Evolutionary conservation across 2,797 vertebrate genomes (phyloP), one percentile per base, ranked within the genome.

Genomic region (Aplochiton taeniatus): DNA sequence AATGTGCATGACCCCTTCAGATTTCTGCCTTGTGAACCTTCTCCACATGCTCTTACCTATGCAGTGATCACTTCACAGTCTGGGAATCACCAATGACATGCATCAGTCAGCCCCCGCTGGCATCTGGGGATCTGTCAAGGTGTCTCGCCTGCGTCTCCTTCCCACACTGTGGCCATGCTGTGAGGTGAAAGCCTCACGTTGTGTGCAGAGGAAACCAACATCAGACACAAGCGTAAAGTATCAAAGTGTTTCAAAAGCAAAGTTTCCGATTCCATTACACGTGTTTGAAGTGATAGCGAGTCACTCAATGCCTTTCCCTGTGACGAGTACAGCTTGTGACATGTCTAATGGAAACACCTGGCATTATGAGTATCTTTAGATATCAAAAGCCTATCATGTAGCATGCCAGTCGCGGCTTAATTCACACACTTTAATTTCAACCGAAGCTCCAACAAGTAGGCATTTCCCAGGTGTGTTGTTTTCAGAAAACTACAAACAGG

Each of bases 71-170:
- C 78, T 85, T 69, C 68, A 50, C 49, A 68, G 43, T 67, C 55
- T 31, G 18, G 52, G 64, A 55, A 58, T 44, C 55, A 47, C 70
- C 19, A 44, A 70, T 56, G 67, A 71, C 64, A 63, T 51, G 16
- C 49, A 66, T 66, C 65, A 57, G 48, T 81, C 54, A 70, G 56
- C 69, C 67, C 53, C 50, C 69, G 61, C 42, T 51, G 41, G 18
- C 31, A 76, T 79, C 71, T 78, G 57, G 56, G 53, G 79, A 82
- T 74, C 75, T 71, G 58, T 80, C 75, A 70, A 57, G 17, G 68
- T 41, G 48, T 17, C 11, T 51, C 45, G 60, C 9, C 72, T 60
- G 51, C 67, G 46, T n/a, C 63, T 54, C 74, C 63, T 77, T 59
- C 31, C 31, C 31, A 31, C 8, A 16, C 41, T 63, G 42, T 44